Base-by-base conservation (phyloP, 2,888 invertebrate genomes). In the Meghimatium bilineatum region DNA sequence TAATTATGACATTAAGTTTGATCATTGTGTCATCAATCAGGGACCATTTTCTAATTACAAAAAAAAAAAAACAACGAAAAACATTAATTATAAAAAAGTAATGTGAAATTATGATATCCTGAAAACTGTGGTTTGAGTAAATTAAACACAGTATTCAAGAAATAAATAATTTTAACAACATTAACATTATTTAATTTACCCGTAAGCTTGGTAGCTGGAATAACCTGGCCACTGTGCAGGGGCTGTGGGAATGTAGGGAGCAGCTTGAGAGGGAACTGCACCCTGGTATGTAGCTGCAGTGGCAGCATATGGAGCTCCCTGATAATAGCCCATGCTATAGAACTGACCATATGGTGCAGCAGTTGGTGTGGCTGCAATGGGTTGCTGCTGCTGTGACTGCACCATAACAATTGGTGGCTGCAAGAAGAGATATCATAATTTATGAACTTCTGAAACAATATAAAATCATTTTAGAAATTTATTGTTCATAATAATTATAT, bases 251-350 rank as follows among this genome's bases (percentile, higher is more conserved):
- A 83, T 79, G 88, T 87, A 63, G 44, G 82, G 85, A 38, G 87
- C 89, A 36, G 89, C 89, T 60, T 89, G 79, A 29, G 86, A 76
- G 8, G 84, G 71, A 49, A 84, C 77, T 0, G 86, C 60, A 38
- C 82, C 67, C 63, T 86, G 84, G 77, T 82, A 82, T 36, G 82
- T 77, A 0, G 82, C 77, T 69, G 86, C 87, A 29, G 80, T 79
- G 44, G 80, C 77, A 12, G 81, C 86, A 38, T 85, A 86, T 66
- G 82, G 84, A 75, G 69, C 85, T 82, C 88, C 74, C 83, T 88
- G 88, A 88, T 89, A 90, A 87, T 87, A 89, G 63, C 89, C 90
- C 90, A 91, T 90, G 82, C 90, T 90, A 86, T 90, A 91, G 85
- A 88, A 90, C 85, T 89, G 89, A 17, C 88, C 88, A 76, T 88